These are phyloP conservation scores for Discoglossus pictus DNA, from an alignment of 2,797 vertebrate species.

Conservation along the genomic window DNA sequence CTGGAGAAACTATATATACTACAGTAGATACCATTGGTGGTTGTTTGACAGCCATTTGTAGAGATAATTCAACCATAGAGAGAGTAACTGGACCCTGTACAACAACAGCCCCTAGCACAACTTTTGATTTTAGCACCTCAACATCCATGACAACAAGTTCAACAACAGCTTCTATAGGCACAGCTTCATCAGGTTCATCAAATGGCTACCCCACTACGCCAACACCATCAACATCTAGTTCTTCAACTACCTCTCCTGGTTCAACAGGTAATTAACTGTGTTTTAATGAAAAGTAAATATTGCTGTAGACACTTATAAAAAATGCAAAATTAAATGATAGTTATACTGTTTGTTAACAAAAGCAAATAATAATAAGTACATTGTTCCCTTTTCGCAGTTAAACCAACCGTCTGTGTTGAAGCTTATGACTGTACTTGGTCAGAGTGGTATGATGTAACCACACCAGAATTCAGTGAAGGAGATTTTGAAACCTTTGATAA, in stretches of 20 bases:
- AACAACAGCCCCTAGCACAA: not conserved
- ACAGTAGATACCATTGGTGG: conserved; percentile 70
- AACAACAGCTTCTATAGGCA: not conserved
- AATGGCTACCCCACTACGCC: not conserved
- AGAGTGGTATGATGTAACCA: conserved; percentile 61
- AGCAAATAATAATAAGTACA: conserved; percentile 18
- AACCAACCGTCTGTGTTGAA: conserved; percentile 60
- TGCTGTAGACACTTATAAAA: conserved; percentile 10
- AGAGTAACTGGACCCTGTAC: conserved; percentile 57
- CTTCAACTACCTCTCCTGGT: not conserved
- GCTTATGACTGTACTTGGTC: conserved; percentile 64
- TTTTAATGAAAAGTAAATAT: too few relatives aligned
- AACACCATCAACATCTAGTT: conserved; percentile 1
- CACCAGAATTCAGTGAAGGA: conserved; percentile 55
- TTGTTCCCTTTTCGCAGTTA: conserved; percentile 35
- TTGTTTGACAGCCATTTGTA: conserved; percentile 66
- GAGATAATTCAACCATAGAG: conserved; percentile 61
- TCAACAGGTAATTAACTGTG: conserved; percentile 9
- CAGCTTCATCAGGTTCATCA: not conserved
- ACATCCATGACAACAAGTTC: too few relatives aligned
- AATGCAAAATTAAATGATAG: not conserved
- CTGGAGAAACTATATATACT: conserved; percentile 68
- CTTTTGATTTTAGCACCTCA: conserved; percentile 24
- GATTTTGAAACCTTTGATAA: conserved; percentile 62
- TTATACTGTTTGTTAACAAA: too few relatives aligned